Evolutionary conservation across 2,797 vertebrate species (phyloP), one percentile per base, ranked within the genome.

Genomic region (Crossoptilon crossoptilon): DNA sequence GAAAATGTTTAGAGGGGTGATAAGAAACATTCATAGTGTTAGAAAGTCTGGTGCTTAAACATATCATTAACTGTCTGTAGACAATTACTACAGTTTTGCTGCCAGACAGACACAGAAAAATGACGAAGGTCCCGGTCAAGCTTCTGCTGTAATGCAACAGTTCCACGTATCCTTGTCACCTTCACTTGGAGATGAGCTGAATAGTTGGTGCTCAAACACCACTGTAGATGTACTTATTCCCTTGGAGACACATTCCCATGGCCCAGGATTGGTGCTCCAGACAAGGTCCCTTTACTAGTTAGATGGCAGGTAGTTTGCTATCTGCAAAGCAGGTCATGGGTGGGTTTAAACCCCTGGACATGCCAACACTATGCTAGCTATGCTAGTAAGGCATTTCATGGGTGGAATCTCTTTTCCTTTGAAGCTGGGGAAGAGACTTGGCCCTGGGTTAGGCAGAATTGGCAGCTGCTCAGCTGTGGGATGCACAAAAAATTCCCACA

Each of bases 191-290:
- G 39, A 16, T 4, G 26, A 77, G 62, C 13, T 80, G 15, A 12
- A 0, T 3, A 17, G 29, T 8, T 27, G 19, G 15, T 29, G 27
- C 21, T 58, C 3, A 0, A 13, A n/a, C 10, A 43, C 4, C 1
- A 0, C 49, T 49, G 39, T 24, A 53, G 18, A 3, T 18, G 10
- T 41, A 44, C 29, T 66, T 14, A 53, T 1, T 21, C 64, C 44
- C 44, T 21, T 1, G 1, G 55, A 58, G 33, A 71, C 19, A 23
- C 10, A 3, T 13, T 78, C 9, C 51, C 19, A 29, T 2, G 26
- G 9, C 35, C 19, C 49, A 39, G 3, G 4, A 19, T 39, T 29
- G 37, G 46, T 63, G 70, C 55, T 81, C 46, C 27, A 58, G 27
- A 35, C 4, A 0, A 13, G 15, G 15, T 24, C 11, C 14, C 12